phyloP scores from a whole-genome alignment of 2,113 vertebrate genomes.

The Aix galericulata region DNA sequence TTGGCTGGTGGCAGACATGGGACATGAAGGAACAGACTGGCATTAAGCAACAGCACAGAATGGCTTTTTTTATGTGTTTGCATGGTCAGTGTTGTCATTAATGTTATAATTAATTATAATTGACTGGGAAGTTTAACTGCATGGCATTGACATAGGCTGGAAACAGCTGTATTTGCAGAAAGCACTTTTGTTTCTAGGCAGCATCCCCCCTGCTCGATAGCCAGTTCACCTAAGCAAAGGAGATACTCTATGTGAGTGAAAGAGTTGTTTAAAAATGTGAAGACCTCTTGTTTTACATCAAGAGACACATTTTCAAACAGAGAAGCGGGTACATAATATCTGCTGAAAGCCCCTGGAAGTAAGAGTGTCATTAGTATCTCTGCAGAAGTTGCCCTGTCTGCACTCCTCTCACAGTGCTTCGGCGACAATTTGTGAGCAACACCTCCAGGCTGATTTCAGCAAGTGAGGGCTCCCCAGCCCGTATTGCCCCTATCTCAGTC shows the following conservation, averaged over 20 bases:
- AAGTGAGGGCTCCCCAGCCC: neutral
- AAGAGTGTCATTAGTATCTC: neutral
- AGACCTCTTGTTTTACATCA: neutral
- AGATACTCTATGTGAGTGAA: neutral
- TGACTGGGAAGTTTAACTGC: neutral
- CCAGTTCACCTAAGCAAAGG: neutral
- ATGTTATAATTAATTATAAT: neutral
- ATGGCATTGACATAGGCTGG: neutral
- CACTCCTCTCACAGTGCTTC: constrained; percentile 6
- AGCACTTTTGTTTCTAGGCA: neutral
- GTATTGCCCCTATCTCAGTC: neutral
- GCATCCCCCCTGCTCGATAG: rapidly evolving
- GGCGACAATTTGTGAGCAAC: constrained; percentile 20
- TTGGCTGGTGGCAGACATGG: neutral
- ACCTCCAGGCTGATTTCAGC: neutral
- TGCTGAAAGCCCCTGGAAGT: neutral
- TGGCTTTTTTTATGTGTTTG: neutral
- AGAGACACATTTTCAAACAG: neutral
- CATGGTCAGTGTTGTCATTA: neutral
- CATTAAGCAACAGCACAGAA: neutral
- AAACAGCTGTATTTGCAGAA: neutral
- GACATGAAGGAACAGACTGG: neutral
- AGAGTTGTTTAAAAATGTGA: neutral
- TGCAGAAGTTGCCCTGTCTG: constrained; percentile 21
- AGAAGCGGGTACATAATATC: neutral